Evolutionary conservation across 2,797 vertebrate genomes (phyloP).

Genomic region (Xenopus petersii): DNA sequence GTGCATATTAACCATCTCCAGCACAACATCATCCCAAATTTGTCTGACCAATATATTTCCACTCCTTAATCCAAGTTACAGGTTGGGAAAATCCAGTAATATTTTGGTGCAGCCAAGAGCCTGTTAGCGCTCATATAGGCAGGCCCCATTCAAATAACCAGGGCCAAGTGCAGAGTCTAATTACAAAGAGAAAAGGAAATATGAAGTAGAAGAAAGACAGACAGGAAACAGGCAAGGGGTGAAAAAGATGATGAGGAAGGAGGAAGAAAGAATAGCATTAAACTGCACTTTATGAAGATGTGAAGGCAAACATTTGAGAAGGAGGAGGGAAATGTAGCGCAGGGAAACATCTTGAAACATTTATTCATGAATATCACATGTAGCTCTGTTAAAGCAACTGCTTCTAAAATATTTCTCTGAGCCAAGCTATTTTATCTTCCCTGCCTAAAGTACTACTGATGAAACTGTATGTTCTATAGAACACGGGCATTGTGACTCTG

Average conservation of each 20-base stretch:
- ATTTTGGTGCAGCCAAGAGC: background rate
- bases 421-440: too few species aligned
- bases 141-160: slow-evolving; percentile 18
- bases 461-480: too few species aligned
- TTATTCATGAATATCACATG: background rate
- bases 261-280: background rate
- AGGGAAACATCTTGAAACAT: too few species aligned
- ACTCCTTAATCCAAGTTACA: background rate
- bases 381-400: background rate
- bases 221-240: slow-evolving; percentile 3
- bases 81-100: background rate
- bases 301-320: background rate
- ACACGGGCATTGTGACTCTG: too few species aligned
- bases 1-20: background rate
- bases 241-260: background rate
- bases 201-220: slow-evolving; percentile 3
- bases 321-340: background rate
- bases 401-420: too few species aligned
- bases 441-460: too few species aligned
- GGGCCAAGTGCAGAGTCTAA: slow-evolving; percentile 11
- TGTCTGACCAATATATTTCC: background rate
- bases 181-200: background rate
- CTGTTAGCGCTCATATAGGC: background rate
- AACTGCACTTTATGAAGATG: background rate
- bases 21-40: slow-evolving; percentile 1